Evolutionary conservation across 2,113 vertebrate genomes (phyloP).

Genomic region (Pristiophorus japonicus): DNA sequence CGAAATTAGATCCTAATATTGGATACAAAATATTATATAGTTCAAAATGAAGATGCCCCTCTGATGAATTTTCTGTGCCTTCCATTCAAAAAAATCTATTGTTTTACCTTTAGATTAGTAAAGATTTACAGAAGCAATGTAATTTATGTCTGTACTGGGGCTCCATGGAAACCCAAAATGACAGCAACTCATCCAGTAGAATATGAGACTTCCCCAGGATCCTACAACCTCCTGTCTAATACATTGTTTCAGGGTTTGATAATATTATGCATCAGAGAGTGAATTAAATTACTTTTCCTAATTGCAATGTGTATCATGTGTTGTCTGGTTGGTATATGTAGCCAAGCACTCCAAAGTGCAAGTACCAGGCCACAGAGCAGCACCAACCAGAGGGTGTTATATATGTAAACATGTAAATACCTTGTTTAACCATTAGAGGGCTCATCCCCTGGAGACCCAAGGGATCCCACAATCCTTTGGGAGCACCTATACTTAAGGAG

Average conservation of each 20-base stretch:
- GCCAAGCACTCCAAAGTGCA: too few relatives aligned
- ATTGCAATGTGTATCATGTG: not conserved
- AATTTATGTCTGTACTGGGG: not conserved
- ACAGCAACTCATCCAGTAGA: not conserved
- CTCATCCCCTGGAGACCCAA: too few relatives aligned
- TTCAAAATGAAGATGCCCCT: not conserved
- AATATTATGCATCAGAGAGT: not conserved
- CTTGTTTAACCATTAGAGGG: too few relatives aligned
- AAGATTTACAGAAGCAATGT: not conserved
- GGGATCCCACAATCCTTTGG: too few relatives aligned
- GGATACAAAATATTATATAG: not conserved
- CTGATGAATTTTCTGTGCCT: not conserved
- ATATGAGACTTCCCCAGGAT: not conserved
- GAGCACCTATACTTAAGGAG: too few relatives aligned
- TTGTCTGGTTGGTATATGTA: too few relatives aligned
- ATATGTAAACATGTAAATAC: too few relatives aligned
- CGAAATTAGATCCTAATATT: not conserved
- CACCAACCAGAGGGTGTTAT: too few relatives aligned
- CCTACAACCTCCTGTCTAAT: not conserved
- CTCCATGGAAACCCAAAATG: too few relatives aligned
- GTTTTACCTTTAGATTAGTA: not conserved
- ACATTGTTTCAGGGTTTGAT: not conserved
- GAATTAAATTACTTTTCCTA: not conserved
- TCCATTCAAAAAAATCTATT: not conserved
- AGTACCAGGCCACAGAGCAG: too few relatives aligned